A percentile compares a stretch with the other conserved stretches of the same genome.
Evolutionary conservation across 2,888 invertebrate species (phyloP).

Genomic region (Ferrisia virgata): DNA sequence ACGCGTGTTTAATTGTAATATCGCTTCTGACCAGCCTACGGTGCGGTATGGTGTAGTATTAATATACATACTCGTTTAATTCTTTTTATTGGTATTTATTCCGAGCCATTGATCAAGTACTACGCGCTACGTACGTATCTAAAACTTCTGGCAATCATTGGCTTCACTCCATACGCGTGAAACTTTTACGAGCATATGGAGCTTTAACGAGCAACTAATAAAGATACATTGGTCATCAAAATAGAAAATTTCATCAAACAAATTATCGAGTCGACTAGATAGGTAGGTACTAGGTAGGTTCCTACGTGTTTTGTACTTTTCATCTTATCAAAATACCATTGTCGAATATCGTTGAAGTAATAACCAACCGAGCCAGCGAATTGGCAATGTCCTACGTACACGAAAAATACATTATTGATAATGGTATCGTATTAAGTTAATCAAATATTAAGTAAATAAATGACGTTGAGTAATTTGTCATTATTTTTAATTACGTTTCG

Average conservation of each 20-base stretch:
- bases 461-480: neutral
- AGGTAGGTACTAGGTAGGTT: too few species aligned
- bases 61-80: neutral
- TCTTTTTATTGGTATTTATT: constrained; percentile 1
- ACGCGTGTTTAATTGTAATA: neutral
- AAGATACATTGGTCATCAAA: constrained; percentile 9
- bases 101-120: neutral
- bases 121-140: too few species aligned
- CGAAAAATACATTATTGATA: neutral
- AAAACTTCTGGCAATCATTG: neutral
- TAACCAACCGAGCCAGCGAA: neutral
- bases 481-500: neutral
- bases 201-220: neutral
- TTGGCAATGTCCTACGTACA: neutral
- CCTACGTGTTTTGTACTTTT: too few species aligned
- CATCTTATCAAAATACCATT: too few species aligned
- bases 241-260: neutral
- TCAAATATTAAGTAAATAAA: neutral
- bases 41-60: too few species aligned
- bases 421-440: neutral
- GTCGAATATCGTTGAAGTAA: too few species aligned
- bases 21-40: too few species aligned
- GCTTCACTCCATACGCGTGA: neutral
- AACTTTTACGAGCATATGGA: neutral
- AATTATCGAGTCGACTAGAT: neutral